Evolutionary conservation across 1,140 invertebrate species (phyloP), one percentile per base, ranked within the genome.

Genomic region (Mya arenaria): DNA sequence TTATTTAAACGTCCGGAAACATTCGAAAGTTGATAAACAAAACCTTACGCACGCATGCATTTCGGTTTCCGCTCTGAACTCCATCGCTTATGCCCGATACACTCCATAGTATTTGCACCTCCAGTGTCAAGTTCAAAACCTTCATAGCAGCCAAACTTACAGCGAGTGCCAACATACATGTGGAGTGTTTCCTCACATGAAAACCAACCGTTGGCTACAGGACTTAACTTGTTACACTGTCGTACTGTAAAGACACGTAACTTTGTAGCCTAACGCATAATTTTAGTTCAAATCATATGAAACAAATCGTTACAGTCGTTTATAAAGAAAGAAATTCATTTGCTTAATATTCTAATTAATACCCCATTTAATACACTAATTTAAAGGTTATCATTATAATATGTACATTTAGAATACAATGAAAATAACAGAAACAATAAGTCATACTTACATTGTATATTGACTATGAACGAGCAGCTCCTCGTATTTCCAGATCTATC

Each of bases 401-500:
- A n/a, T n/a, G n/a, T n/a, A n/a, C n/a, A n/a, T n/a, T n/a, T n/a
- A n/a, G n/a, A n/a, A n/a, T n/a, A n/a, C n/a, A n/a, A n/a, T n/a
- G n/a, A n/a, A n/a, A n/a, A n/a, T n/a, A n/a, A n/a, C n/a, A n/a
- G n/a, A n/a, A n/a, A n/a, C n/a, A n/a, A n/a, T n/a, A n/a, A n/a
- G n/a, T n/a, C n/a, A n/a, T n/a, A n/a, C n/a, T n/a, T 37, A 73
- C 71, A 48, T 73, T 55, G 17, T 4, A 73, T 32, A 13, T 13
- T 37, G 15, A 73, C 41, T 2, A 23, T 73, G 19, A 73, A 73
- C 2, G 71, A 73, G 25, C 71, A 73, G 0, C 25, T 32, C 0
- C 52, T 55, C n/a, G 19, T 52, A 36, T 73, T 73, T 3, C 71
- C 71, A 39, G 52, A 58, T 6, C 19, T 73, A 37, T 73, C 71